Percentiles rank a stretch among this genome's conserved stretches.
Conservation (phyloP, 2,888 invertebrate genomes). For the Gryllus longicercus region DNA sequence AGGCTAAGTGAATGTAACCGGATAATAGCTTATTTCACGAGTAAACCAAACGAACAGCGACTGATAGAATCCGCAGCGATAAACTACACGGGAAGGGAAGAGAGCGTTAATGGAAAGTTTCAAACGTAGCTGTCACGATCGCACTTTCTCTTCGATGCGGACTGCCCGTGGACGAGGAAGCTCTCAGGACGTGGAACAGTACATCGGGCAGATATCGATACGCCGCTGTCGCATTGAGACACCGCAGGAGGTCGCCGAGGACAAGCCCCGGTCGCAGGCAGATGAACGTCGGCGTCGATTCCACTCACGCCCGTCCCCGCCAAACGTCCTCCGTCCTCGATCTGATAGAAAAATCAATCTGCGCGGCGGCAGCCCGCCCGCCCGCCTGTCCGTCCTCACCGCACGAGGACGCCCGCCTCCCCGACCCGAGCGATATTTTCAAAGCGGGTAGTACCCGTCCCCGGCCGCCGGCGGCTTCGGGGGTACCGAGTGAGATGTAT, state of each 20-base stretch:
- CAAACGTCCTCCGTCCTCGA: no score
- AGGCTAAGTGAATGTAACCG: slow-evolving; percentile 1
- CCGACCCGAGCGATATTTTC: neutral
- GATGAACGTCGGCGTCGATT: no score
- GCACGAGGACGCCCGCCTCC: neutral
- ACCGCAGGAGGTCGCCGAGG: no score
- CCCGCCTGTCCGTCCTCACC: neutral
- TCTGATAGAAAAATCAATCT: neutral
- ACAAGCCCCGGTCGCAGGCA: no score
- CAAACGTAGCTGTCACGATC: no score
- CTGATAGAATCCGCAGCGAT: neutral
- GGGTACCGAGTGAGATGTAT: neutral
- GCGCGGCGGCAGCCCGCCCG: neutral
- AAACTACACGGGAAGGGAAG: neutral
- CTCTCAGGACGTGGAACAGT: no score
- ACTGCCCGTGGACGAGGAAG: no score
- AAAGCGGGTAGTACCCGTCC: neutral
- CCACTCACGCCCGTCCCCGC: no score
- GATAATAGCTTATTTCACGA: neutral
- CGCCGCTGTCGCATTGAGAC: no score
- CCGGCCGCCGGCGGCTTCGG: neutral
- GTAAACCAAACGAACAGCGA: neutral
- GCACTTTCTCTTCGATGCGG: no score
- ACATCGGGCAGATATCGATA: no score
- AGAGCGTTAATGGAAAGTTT: no score